These are phyloP conservation scores for Campylomormyrus tamandua DNA, from an alignment of 2,113 vertebrate genomes.

Conservation along the genomic window DNA sequence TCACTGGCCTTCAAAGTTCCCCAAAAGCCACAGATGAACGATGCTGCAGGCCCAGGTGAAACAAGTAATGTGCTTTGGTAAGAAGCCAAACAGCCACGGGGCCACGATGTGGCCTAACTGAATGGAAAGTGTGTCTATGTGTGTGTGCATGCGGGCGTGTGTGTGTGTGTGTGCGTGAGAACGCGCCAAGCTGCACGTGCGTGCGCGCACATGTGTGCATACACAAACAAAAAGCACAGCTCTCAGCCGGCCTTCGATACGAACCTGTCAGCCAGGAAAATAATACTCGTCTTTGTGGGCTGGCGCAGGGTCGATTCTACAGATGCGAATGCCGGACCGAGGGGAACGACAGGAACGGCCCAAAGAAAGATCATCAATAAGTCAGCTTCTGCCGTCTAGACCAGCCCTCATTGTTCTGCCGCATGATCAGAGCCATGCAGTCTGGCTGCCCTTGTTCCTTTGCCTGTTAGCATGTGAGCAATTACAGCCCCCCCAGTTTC, in stretches of 20 bases:
- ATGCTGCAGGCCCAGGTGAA: neutral
- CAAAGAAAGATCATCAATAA: neutral
- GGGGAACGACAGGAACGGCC: neutral
- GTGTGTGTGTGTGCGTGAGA: neutral
- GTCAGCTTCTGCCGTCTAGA: conserved; percentile 10
- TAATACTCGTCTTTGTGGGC: neutral
- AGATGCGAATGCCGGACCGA: neutral
- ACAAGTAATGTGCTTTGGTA: neutral
- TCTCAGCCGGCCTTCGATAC: neutral
- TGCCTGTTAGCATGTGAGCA: neutral
- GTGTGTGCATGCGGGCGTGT: neutral
- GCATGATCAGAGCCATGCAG: neutral
- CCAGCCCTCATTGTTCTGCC: neutral
- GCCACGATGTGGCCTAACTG: neutral
- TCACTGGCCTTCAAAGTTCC: neutral
- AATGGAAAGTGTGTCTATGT: neutral
- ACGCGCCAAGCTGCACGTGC: neutral
- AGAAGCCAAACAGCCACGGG: neutral
- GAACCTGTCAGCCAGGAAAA: neutral
- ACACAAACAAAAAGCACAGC: neutral
- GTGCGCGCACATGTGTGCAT: neutral
- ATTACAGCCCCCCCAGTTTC: neutral
- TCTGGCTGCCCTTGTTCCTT: neutral
- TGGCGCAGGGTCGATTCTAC: neutral
- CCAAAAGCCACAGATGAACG: neutral